These are phyloP conservation scores for Echinops telfairi DNA, from an alignment of 2,113 vertebrate species.

Conservation along the genomic window DNA sequence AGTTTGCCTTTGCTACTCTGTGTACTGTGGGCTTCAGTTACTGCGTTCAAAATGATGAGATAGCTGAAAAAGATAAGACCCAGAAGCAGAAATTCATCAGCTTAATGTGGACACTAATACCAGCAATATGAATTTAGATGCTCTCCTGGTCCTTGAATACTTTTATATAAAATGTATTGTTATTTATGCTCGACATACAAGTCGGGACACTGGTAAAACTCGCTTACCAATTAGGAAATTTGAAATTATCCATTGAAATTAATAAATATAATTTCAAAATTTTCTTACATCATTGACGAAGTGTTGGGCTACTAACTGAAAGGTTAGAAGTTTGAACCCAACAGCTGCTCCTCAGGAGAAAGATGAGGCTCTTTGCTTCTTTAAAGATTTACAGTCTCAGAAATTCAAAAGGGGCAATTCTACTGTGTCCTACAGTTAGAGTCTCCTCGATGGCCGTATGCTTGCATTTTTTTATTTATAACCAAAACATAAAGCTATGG, in stretches of 20 bases:
- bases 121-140: neutral
- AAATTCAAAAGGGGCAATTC: too few relatives aligned
- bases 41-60: conserved; percentile 31
- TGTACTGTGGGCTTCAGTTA: neutral
- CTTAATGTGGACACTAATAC: neutral
- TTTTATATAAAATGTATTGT: neutral
- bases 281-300: too few relatives aligned
- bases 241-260: conserved; percentile 25
- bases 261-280: neutral
- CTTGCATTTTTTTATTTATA: too few relatives aligned
- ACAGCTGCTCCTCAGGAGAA: too few relatives aligned
- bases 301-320: too few relatives aligned
- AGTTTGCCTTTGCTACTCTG: neutral
- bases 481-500: neutral
- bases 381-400: too few relatives aligned
- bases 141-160: conserved; percentile 12
- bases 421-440: too few relatives aligned
- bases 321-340: too few relatives aligned
- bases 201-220: neutral
- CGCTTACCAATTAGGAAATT: neutral
- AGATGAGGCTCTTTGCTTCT: neutral
- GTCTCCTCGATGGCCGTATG: too few relatives aligned
- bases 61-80: conserved; percentile 4
- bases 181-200: neutral
- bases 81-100: neutral